Evolutionary conservation across 2,888 invertebrate species (phyloP).

Genomic region (Parelbella ahira): DNA sequence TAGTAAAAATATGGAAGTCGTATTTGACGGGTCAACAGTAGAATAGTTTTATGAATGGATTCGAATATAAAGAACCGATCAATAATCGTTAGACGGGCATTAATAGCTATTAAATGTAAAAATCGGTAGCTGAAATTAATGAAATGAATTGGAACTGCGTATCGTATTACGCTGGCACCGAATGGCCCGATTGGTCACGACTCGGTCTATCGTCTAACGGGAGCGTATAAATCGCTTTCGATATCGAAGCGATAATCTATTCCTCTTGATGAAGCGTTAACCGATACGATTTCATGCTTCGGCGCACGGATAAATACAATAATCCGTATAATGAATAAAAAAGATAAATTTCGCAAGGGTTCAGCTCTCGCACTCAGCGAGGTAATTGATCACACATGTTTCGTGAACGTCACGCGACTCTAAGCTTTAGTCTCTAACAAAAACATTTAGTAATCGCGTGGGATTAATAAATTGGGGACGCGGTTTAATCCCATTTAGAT

Average conservation of each 20-base stretch:
- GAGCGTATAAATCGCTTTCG: constrained; percentile 30
- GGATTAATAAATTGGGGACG: constrained; percentile 34
- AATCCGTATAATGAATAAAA: constrained; percentile 66
- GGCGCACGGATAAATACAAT: constrained; percentile 56
- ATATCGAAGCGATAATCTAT: constrained; percentile 41
- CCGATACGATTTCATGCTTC: constrained; percentile 67
- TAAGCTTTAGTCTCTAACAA: constrained; percentile 31
- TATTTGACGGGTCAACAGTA: too few relatives aligned
- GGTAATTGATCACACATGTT: constrained; percentile 40
- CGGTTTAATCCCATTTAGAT: constrained; percentile 55
- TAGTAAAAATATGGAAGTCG: too few relatives aligned
- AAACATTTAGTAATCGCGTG: constrained; percentile 29
- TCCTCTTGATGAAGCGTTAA: constrained; percentile 52
- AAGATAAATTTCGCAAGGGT: constrained; percentile 47
- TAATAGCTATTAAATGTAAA: constrained; percentile 18
- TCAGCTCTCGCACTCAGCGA: constrained; percentile 12
- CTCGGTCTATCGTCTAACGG: constrained; percentile 33
- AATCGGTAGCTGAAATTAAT: constrained; percentile 25
- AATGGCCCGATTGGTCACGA: constrained; percentile 58
- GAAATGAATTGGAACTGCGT: constrained; percentile 24
- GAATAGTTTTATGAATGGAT: too few relatives aligned
- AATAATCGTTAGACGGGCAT: too few relatives aligned
- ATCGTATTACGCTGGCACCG: constrained; percentile 31
- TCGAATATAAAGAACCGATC: too few relatives aligned
- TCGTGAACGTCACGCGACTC: constrained; percentile 26